Conservation (phyloP, 2,113 vertebrate species). For the Caranx ignobilis region DNA sequence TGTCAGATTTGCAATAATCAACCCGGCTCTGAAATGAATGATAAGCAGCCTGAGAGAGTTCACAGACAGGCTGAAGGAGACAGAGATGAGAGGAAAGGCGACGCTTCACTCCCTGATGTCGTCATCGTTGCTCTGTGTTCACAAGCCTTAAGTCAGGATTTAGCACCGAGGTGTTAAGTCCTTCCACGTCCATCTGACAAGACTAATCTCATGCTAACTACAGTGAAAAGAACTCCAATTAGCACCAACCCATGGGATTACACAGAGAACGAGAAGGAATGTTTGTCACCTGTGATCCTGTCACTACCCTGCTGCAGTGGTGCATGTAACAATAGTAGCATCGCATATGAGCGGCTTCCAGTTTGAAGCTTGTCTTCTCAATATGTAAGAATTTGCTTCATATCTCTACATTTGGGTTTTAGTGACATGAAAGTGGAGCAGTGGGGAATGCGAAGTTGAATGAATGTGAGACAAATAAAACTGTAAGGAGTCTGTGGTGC, state of each 20-base stretch:
- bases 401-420: conserved; percentile 26
- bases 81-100: conserved; percentile 3
- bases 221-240: conserved; percentile 71
- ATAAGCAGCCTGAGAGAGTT: conserved; percentile 34
- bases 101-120: conserved; percentile 24
- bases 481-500: conserved; percentile 24
- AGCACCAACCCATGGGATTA: conserved; percentile 62
- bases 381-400: conserved; percentile 17
- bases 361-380: not conserved
- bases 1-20: conserved; percentile 42
- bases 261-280: conserved; percentile 71
- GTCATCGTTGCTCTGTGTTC: conserved; percentile 43
- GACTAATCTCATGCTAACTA: conserved; percentile 79
- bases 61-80: conserved; percentile 6
- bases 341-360: conserved; percentile 6
- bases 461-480: conserved; percentile 51
- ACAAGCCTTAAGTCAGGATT: conserved; percentile 64
- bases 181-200: conserved; percentile 74
- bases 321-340: conserved; percentile 13
- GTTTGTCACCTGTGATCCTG: conserved; percentile 71
- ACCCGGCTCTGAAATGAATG: conserved; percentile 42
- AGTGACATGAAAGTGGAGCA: conserved; percentile 31
- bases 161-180: conserved; percentile 60
- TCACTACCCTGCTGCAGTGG: conserved; percentile 31
- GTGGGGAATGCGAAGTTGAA: conserved; percentile 38